Evolutionary conservation across 2,888 invertebrate species (phyloP).

Genomic region (Xestia rhomboidea): DNA sequence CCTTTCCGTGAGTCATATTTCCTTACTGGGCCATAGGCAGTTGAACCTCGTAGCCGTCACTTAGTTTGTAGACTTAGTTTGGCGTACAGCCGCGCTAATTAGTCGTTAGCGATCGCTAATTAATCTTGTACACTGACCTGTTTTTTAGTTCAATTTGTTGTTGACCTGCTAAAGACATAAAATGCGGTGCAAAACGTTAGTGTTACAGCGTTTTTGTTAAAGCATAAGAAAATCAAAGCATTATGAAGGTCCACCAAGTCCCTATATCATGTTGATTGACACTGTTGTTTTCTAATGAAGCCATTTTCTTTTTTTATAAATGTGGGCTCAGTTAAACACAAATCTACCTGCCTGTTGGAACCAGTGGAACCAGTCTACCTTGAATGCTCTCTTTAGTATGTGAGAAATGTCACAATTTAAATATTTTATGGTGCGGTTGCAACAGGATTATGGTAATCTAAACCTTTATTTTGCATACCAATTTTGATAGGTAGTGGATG

Average conservation of each 20-base stretch:
- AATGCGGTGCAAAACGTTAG: not conserved
- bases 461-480: not conserved
- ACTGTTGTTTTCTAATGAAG: conserved; percentile 14
- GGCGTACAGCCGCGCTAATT: conserved; percentile 71
- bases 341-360: conserved; percentile 10
- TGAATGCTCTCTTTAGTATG: conserved; percentile 40
- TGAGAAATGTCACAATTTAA: conserved; percentile 46
- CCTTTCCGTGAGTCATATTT: conserved; percentile 82
- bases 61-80: conserved; percentile 57
- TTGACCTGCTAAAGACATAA: conserved; percentile 32
- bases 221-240: not conserved
- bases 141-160: conserved; percentile 46
- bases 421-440: conserved; percentile 32
- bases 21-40: conserved; percentile 83
- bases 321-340: conserved; percentile 17
- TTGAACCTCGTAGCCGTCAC: conserved; percentile 77
- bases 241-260: not conserved
- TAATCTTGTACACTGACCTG: conserved; percentile 67
- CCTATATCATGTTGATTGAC: not conserved
- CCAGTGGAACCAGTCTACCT: conserved; percentile 40
- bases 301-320: conserved; percentile 22
- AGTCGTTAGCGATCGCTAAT: conserved; percentile 74
- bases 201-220: not conserved
- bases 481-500: not conserved
- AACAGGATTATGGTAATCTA: not conserved